A percentile compares a stretch with the other conserved stretches of the same genome.
These are phyloP conservation scores for Drosophila basisetae DNA, from an alignment of 2,888 invertebrate species.

Conservation along the genomic window DNA sequence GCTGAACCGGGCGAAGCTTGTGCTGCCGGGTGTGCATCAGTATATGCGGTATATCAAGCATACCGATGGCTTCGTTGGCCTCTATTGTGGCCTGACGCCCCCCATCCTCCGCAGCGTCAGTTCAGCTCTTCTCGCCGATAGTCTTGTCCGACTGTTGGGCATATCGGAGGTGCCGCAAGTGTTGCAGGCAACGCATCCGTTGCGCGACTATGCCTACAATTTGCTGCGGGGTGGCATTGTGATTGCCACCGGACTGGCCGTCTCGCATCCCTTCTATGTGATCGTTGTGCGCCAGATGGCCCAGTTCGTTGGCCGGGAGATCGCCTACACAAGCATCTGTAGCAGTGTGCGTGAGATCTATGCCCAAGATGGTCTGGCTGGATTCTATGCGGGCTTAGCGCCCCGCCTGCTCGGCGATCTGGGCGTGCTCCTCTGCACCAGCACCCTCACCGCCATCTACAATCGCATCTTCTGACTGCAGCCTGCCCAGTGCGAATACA, in stretches of 20 bases:
- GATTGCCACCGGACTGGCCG: conserved; percentile 34
- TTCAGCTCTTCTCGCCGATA: conserved; percentile 16
- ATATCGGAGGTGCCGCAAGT: conserved; percentile 12
- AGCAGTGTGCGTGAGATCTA: conserved; percentile 24
- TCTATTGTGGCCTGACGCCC: conserved; percentile 57
- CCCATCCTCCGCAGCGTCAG: conserved; percentile 22
- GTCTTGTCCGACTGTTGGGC: conserved; percentile 26
- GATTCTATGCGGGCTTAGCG: conserved; percentile 57
- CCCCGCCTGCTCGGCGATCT: conserved; percentile 53
- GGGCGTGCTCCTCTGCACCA: conserved; percentile 45
- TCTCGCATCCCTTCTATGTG: conserved; percentile 65
- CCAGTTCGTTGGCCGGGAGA: conserved; percentile 61
- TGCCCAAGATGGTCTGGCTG: conserved; percentile 19
- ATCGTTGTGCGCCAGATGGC: conserved; percentile 64
- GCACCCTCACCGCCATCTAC: conserved; percentile 20
- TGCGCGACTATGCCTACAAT: conserved; percentile 23
- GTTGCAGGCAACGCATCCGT: not conserved
- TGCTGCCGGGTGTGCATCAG: conserved; percentile 50
- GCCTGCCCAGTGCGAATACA: conserved; percentile 25
- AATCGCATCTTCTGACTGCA: conserved; percentile 6
- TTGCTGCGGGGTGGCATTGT: conserved; percentile 35
- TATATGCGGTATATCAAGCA: conserved; percentile 50
- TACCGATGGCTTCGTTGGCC: conserved; percentile 46
- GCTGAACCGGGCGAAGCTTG: conserved; percentile 10
- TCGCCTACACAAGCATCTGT: conserved; percentile 24